Conservation (phyloP, 1,140 invertebrate genomes). For the Drosophila quadrilineata region DNA sequence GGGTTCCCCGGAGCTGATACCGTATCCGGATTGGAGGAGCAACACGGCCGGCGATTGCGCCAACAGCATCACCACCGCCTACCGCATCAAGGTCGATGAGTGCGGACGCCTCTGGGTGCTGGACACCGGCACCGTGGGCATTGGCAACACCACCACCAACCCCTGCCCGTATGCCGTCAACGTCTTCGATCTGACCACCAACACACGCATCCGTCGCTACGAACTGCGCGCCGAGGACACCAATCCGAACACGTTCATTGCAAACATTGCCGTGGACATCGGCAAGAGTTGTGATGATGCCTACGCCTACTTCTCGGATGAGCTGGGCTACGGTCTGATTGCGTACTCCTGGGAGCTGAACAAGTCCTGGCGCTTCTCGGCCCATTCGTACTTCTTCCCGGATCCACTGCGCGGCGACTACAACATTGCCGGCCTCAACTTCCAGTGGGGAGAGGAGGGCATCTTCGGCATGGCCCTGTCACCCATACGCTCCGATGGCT, state of each 20-base stretch:
- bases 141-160: slow-evolving; percentile 87
- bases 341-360: slow-evolving; percentile 89
- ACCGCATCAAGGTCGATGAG: slow-evolving; percentile 87
- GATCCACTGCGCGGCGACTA: slow-evolving; percentile 90
- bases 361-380: slow-evolving; percentile 88
- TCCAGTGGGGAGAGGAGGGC: slow-evolving; percentile 91
- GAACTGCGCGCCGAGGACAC: slow-evolving; percentile 87
- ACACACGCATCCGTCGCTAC: slow-evolving; percentile 87
- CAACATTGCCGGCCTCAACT: slow-evolving; percentile 89
- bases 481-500: slow-evolving; percentile 85
- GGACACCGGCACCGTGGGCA: slow-evolving; percentile 91
- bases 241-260: slow-evolving; percentile 89
- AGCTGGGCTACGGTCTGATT: slow-evolving; percentile 90
- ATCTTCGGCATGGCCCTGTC: slow-evolving; percentile 90
- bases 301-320: slow-evolving; percentile 90
- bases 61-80: slow-evolving; percentile 88
- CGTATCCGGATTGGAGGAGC: slow-evolving; percentile 88
- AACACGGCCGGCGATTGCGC: slow-evolving; percentile 89
- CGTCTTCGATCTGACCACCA: slow-evolving; percentile 88
- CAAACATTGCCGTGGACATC: slow-evolving; percentile 90
- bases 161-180: slow-evolving; percentile 88
- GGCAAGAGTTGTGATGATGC: slow-evolving; percentile 89
- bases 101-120: slow-evolving; percentile 91
- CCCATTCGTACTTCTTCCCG: slow-evolving; percentile 89
- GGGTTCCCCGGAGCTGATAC: slow-evolving; percentile 87